Conservation (phyloP, 2,113 vertebrate genomes). For the Brachyhypopomus occidentalis region DNA sequence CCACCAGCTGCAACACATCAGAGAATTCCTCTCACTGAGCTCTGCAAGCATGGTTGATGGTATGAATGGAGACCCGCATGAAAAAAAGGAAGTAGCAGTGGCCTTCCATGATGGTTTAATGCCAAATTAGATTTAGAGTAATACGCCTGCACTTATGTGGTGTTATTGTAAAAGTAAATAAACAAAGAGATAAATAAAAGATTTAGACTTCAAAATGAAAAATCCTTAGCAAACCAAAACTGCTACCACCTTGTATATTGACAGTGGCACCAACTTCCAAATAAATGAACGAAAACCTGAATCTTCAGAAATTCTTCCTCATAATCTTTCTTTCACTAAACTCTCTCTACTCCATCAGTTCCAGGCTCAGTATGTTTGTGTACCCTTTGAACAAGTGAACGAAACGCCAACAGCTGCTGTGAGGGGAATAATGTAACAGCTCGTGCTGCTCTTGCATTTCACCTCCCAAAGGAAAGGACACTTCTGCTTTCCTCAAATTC, state of each 20-base stretch:
- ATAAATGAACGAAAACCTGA: conserved; percentile 1
- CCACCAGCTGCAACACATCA: conserved; percentile 11
- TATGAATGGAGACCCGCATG: background rate
- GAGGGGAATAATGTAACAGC: conserved; percentile 12
- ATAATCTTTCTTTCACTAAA: background rate
- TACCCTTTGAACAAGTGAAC: conserved; percentile 14
- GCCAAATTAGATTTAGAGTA: background rate
- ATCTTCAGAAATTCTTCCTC: background rate
- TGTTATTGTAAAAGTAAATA: background rate
- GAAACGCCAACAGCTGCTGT: conserved; percentile 8
- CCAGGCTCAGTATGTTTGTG: conserved; percentile 10
- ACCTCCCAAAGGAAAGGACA: conserved; percentile 25
- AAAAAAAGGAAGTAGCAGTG: background rate
- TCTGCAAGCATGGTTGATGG: background rate
- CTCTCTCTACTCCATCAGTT: background rate
- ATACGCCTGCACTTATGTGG: background rate
- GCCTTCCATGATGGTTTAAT: background rate
- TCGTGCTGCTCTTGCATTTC: conserved; percentile 11
- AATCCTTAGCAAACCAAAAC: background rate
- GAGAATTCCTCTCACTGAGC: background rate
- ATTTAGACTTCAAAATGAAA: background rate
- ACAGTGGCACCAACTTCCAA: background rate
- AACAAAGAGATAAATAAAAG: conserved; percentile 2
- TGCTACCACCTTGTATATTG: background rate
- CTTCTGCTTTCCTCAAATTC: conserved; percentile 24